Percentiles rank a stretch among this genome's conserved stretches.
Conservation (phyloP, 30 jellyfish, hydroid and myxozoan species). For the Cassiopea andromeda region DNA sequence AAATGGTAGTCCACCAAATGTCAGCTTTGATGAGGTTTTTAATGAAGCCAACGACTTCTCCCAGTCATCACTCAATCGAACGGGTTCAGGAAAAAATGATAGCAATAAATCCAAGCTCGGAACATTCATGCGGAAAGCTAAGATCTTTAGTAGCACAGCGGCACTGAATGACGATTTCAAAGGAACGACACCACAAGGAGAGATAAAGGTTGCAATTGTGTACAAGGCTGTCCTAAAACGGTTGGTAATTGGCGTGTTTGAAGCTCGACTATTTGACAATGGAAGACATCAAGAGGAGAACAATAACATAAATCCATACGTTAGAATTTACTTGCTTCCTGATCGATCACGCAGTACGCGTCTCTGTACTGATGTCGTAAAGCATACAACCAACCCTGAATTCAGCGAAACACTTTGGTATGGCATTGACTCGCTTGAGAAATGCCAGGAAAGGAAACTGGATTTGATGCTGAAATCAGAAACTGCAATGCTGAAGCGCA, state of each 20-base stretch:
- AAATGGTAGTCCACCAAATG: constrained; percentile 33
- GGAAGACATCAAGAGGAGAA: constrained; percentile 19
- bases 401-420: constrained; percentile 76
- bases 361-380: constrained; percentile 66
- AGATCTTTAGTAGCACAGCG: constrained; percentile 36
- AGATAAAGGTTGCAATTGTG: constrained; percentile 60
- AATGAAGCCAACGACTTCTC: constrained; percentile 52
- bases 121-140: constrained; percentile 59
- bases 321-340: constrained; percentile 72
- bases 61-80: constrained; percentile 43
- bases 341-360: constrained; percentile 79
- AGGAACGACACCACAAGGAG: constrained; percentile 66
- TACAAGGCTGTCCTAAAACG: constrained; percentile 40
- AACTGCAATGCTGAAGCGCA: constrained; percentile 62
- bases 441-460: constrained; percentile 58
- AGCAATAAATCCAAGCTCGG: constrained; percentile 52
- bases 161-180: constrained; percentile 60
- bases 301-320: constrained; percentile 69
- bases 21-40: constrained; percentile 42
- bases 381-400: constrained; percentile 65
- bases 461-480: constrained; percentile 77
- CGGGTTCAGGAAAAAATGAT: constrained; percentile 43
- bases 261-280: constrained; percentile 53
- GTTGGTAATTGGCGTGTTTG: constrained; percentile 64
- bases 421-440: constrained; percentile 56